phyloP scores from a whole-genome alignment of 2,113 vertebrate genomes.

The Percina caprodes region DNA sequence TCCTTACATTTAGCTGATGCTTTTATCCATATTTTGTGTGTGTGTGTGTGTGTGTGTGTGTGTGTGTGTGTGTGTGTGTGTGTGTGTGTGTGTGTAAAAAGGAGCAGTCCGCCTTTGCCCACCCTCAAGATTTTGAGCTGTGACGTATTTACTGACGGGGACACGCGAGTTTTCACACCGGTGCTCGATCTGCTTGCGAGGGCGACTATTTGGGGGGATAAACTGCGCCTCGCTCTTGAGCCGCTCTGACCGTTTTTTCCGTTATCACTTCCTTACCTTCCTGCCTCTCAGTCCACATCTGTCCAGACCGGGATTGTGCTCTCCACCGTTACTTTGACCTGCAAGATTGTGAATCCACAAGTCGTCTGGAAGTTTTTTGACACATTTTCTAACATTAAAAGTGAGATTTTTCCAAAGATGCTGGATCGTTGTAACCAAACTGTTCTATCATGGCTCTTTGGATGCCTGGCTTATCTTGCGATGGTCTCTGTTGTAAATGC shows the following conservation, averaged over 20 bases:
- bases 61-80: too few relatives aligned
- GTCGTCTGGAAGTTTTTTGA: constrained; percentile 48
- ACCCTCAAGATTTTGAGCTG: constrained; percentile 67
- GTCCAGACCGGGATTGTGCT: constrained; percentile 42
- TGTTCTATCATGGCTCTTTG: constrained; percentile 74
- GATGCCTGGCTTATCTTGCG: constrained; percentile 79
- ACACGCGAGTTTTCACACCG: constrained; percentile 87
- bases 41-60: too few relatives aligned
- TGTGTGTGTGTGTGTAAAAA: constrained; percentile 5
- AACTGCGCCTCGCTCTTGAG: constrained; percentile 76
- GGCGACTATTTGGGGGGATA: constrained; percentile 81
- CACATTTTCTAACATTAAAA: constrained; percentile 40
- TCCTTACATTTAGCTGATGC: neutral
- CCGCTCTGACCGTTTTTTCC: constrained; percentile 67
- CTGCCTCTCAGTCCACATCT: constrained; percentile 50
- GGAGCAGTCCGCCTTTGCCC: constrained; percentile 48
- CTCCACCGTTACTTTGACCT: constrained; percentile 38
- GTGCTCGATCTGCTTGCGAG: constrained; percentile 78
- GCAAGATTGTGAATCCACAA: constrained; percentile 22
- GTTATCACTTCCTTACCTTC: constrained; percentile 48
- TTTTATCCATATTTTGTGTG: neutral
- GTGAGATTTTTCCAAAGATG: constrained; percentile 46
- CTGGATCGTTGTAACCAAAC: constrained; percentile 69
- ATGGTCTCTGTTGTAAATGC: constrained; percentile 79
- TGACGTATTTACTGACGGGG: constrained; percentile 85